Percentiles rank a stretch among this genome's conserved stretches.
Evolutionary conservation across 2,797 vertebrate genomes (phyloP).

Genomic region (Tangara arthus): DNA sequence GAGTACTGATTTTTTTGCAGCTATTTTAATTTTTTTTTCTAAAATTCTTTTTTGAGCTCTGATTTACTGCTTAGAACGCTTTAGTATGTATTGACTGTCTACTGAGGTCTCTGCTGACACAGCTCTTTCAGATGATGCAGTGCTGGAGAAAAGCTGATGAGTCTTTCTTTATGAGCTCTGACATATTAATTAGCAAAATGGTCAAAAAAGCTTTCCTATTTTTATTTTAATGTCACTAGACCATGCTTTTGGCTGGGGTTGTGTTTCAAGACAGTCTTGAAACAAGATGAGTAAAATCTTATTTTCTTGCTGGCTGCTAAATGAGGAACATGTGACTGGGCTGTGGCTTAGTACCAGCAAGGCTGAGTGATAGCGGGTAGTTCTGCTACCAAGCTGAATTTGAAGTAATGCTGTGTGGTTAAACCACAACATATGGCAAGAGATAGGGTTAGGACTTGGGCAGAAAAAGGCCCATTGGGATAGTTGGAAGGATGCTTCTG

Average conservation of each 20-base stretch:
- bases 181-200: conserved; percentile 98
- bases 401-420: background rate
- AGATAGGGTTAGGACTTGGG: background rate
- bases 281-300: conserved; percentile 3
- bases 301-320: background rate
- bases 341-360: background rate
- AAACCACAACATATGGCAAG: background rate
- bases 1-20: background rate
- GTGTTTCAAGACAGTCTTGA: conserved; percentile 13
- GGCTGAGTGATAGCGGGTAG: background rate
- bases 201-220: conserved; percentile 85
- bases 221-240: conserved; percentile 86
- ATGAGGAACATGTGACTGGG: background rate
- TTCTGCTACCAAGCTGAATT: background rate
- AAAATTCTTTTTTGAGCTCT: conserved; percentile 68
- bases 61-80: conserved; percentile 76
- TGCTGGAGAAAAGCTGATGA: conserved; percentile 81
- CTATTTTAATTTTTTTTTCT: conserved; percentile 33
- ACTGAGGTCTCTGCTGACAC: conserved; percentile 83
- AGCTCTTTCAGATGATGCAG: conserved; percentile 81
- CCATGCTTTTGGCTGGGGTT: conserved; percentile 34
- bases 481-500: background rate
- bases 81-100: conserved; percentile 91
- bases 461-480: background rate
- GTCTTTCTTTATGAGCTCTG: conserved; percentile 91